Evolutionary conservation across 2,888 invertebrate species (phyloP).

Genomic region (Xestobium rufovillosum): DNA sequence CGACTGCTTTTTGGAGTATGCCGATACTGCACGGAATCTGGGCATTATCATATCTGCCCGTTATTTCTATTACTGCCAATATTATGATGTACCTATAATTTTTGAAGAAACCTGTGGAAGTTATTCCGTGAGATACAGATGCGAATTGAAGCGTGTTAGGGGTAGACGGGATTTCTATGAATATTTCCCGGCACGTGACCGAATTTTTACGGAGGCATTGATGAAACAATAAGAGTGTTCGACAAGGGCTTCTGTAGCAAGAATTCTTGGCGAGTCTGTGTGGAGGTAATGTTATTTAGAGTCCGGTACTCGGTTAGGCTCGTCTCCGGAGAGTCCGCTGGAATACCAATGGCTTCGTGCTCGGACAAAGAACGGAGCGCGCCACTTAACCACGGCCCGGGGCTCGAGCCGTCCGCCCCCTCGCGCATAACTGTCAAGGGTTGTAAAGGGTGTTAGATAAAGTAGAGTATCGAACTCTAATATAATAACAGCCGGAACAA

Average conservation of each 20-base stretch:
- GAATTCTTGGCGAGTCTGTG: conserved; percentile 31
- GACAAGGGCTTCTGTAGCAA: conserved; percentile 16
- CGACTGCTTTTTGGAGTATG: too few relatives aligned
- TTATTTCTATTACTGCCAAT: too few relatives aligned
- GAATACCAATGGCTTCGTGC: conserved; percentile 35
- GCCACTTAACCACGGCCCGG: conserved; percentile 39
- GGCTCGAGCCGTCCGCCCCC: conserved; percentile 25
- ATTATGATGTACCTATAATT: too few relatives aligned
- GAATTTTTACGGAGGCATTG: too few relatives aligned
- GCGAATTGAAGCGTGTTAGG: too few relatives aligned
- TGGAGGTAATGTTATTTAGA: conserved; percentile 36
- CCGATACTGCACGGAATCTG: too few relatives aligned
- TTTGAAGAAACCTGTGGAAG: too few relatives aligned
- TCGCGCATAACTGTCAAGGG: conserved; percentile 36
- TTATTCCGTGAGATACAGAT: too few relatives aligned
- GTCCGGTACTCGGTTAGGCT: conserved; percentile 28
- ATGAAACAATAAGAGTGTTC: conserved; percentile 20
- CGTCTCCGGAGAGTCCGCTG: conserved; percentile 22
- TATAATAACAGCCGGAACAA: conserved; percentile 61
- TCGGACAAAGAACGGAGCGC: conserved; percentile 30
- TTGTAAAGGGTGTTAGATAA: conserved; percentile 37
- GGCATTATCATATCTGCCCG: too few relatives aligned
- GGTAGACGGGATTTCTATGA: too few relatives aligned
- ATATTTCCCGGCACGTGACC: too few relatives aligned
- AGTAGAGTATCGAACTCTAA: conserved; percentile 52